Evolutionary conservation across 2,888 invertebrate species (phyloP), one percentile per base, ranked within the genome.

Genomic region (Meiosimyza platycephala): DNA sequence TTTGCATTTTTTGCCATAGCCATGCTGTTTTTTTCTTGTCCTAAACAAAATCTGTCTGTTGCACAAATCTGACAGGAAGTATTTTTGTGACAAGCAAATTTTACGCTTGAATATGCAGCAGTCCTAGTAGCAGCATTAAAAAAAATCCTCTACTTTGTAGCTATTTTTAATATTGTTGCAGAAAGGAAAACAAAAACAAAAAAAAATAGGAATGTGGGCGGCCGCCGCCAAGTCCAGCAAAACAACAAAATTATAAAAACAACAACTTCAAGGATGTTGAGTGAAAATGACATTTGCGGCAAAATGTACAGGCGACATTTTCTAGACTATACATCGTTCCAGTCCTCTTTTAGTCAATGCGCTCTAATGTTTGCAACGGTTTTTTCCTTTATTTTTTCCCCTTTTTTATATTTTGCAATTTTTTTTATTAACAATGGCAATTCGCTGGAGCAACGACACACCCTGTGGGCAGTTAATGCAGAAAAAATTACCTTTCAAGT

Each of bases 31-130:
- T n/a, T 40, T 40, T 40, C 9, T 40, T 40, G 6, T 40, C 9
- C 40, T 40, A 40, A 64, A 51, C 48, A 64, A 50, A 64, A 50
- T 40, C 40, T 64, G 55, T 64, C 47, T 18, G 67, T 15, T 52
- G 63, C 48, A 79, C 70, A 81, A 83, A 81, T 83, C 84, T 84
- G 84, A 83, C 84, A 83, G 84, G 77, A 80, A 81, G 80, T 80
- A 84, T 84, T 85, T 85, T 82, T 83, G 84, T 83, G 85, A 83
- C 83, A 84, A 82, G 84, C 81, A 83, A 85, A 84, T 85, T 83
- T 83, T 84, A 82, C 84, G 83, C 81, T 82, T 77, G 81, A 83
- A 78, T 83, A 81, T 83, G 79, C 51, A 33, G 16, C 54, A 28
- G 15, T 16, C 48, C 18, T 59, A 33, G 28, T 7, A 28, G 28